Evolutionary conservation across 2,888 invertebrate genomes (phyloP).

Genomic region (Hirtodrosophila histrioides): DNA sequence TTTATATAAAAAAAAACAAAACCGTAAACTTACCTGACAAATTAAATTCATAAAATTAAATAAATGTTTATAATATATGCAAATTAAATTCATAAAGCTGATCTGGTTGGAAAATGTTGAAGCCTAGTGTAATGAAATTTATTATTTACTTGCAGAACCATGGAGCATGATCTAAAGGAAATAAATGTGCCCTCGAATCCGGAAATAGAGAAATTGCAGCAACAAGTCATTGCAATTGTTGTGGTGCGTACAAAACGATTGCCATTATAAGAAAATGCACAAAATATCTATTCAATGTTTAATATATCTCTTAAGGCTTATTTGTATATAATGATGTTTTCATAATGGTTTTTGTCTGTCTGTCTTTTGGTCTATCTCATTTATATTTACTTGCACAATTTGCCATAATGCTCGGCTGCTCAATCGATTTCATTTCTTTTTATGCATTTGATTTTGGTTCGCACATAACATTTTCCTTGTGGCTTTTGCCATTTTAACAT

Average conservation of each 20-base stretch:
- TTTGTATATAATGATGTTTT: slow-evolving; percentile 16
- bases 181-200: slow-evolving; percentile 83
- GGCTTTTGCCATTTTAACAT: slow-evolving; percentile 49
- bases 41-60: no score
- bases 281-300: slow-evolving; percentile 1
- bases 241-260: slow-evolving; percentile 79
- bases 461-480: slow-evolving; percentile 18
- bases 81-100: no score
- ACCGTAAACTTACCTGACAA: no score
- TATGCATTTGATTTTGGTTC: slow-evolving; percentile 15
- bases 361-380: slow-evolving; percentile 1
- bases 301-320: slow-evolving; percentile 11
- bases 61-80: no score
- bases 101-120: no score
- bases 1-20: no score
- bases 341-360: slow-evolving; percentile 23
- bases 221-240: slow-evolving; percentile 84
- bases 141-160: slow-evolving; percentile 71
- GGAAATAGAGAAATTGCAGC: slow-evolving; percentile 83
- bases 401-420: slow-evolving; percentile 6
- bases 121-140: no score
- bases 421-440: slow-evolving; percentile 15
- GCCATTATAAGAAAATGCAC: slow-evolving; percentile 13
- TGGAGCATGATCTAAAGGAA: slow-evolving; percentile 83
- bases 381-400: slow-evolving; percentile 1